phyloP scores from a whole-genome alignment of 2,888 invertebrate genomes.

The Drosophila subquinaria region DNA sequence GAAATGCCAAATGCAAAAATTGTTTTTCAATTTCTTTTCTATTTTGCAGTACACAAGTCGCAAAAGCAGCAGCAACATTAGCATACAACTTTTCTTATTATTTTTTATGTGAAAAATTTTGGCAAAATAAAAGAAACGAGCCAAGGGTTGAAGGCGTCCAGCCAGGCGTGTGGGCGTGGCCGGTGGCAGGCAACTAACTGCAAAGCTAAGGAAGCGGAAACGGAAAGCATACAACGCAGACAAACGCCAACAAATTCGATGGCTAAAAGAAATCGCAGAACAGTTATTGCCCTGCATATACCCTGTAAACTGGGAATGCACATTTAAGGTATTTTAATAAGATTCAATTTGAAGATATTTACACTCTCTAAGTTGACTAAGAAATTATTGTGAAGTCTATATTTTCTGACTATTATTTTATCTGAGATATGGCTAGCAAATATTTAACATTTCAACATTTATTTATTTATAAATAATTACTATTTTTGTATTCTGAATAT shows the following conservation, averaged over 20 bases:
- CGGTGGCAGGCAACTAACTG: constrained; percentile 62
- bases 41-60: constrained; percentile 62
- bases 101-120: constrained; percentile 79
- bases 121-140: constrained; percentile 27
- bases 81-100: constrained; percentile 81
- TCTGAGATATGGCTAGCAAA: too few relatives aligned
- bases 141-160: constrained; percentile 49
- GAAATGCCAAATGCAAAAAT: constrained; percentile 70
- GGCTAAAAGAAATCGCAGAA: constrained; percentile 52
- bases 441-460: too few relatives aligned
- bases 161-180: constrained; percentile 8
- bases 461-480: too few relatives aligned
- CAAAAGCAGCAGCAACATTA: constrained; percentile 63
- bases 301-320: constrained; percentile 4
- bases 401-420: too few relatives aligned
- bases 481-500: too few relatives aligned
- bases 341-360: background rate
- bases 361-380: background rate
- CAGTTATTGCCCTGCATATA: constrained; percentile 31
- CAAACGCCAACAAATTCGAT: constrained; percentile 72
- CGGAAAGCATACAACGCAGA: constrained; percentile 79
- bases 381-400: too few relatives aligned
- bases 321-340: background rate
- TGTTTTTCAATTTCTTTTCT: constrained; percentile 78
- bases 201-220: constrained; percentile 80